A percentile compares a stretch with the other conserved stretches of the same genome.
Conservation (phyloP, 2,888 invertebrate species). For the Rutpela maculata region DNA sequence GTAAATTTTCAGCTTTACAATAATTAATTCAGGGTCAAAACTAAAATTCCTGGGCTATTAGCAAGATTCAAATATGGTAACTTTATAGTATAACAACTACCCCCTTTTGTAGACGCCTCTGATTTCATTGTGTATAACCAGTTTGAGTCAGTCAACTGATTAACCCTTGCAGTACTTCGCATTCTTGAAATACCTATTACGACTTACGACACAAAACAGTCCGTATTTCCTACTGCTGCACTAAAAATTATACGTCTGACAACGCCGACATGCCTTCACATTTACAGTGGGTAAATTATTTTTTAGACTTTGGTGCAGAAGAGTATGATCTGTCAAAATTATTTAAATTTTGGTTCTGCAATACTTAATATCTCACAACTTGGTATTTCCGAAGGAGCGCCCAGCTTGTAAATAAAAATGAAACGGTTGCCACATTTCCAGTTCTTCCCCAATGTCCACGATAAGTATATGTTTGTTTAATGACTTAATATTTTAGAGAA, state of each 20-base stretch:
- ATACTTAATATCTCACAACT: neutral
- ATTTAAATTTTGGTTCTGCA: neutral
- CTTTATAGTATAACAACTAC: too few relatives aligned
- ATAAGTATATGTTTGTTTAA: neutral
- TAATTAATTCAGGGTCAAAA: neutral
- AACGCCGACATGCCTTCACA: neutral
- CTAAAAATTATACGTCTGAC: neutral
- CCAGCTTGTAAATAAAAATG: slow-evolving; percentile 41
- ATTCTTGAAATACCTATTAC: neutral
- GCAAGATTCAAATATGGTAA: too few relatives aligned
- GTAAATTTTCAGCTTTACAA: too few relatives aligned
- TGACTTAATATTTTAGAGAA: neutral
- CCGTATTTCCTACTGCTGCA: neutral
- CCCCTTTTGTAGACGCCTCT: neutral
- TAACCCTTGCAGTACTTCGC: neutral
- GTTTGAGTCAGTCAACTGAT: neutral
- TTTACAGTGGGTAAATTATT: neutral
- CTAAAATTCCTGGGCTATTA: too few relatives aligned
- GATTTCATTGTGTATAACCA: neutral
- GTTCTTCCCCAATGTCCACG: neutral
- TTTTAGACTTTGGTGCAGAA: neutral
- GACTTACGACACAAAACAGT: too few relatives aligned
- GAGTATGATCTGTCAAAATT: neutral
- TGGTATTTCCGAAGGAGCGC: slow-evolving; percentile 47
- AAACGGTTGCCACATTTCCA: slow-evolving; percentile 34